Evolutionary conservation across 2,113 vertebrate genomes (phyloP), one percentile per base, ranked within the genome.

Genomic region (Lasiurus cinereus): DNA sequence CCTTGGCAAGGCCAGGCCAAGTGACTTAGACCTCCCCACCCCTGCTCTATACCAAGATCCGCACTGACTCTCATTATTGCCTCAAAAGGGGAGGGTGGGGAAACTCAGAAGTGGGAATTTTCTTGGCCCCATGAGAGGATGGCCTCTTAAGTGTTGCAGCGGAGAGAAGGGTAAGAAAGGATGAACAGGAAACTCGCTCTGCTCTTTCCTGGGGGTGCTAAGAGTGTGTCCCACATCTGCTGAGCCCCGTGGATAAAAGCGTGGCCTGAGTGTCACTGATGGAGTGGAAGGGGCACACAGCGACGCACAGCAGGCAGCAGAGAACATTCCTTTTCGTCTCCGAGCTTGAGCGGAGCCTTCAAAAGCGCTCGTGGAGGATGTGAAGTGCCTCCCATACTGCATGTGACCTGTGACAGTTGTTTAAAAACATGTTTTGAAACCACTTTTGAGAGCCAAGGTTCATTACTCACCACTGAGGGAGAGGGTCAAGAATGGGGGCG

Each of bases 391-490:
- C 39, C 46, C 4, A 19, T 14, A 59, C 16, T 64, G 39, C 50
- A 82, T 39, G 21, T 56, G 54, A 74, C 36, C 43, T 90, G n/a
- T 8, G 16, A 76, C 93, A 3, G 3, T 27, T 54, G 15, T 48
- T 90, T 27, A 52, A 86, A 73, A 59, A 91, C 67, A 46, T 22
- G 84, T 29, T 90, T 50, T 85, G 39, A 96, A 96, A 76, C 5
- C 24, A 93, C 11, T 64, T 48, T 50, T 88, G 10, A 24, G 50
- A 36, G 21, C 24, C 8, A 46, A 79, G 16, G 11, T 12, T 86
- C 33, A 54, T 83, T 1, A 79, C 27, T 83, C 39, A 52, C 2
- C 9, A 56, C 24, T 72, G 33, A 46, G 50, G n/a, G 48, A 13
- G 10, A 83, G 24, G 24, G 7, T 62, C 31, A 18, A 16, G 10